phyloP scores from a whole-genome alignment of 2,797 vertebrate species.

The Gymnothorax reevesii region DNA sequence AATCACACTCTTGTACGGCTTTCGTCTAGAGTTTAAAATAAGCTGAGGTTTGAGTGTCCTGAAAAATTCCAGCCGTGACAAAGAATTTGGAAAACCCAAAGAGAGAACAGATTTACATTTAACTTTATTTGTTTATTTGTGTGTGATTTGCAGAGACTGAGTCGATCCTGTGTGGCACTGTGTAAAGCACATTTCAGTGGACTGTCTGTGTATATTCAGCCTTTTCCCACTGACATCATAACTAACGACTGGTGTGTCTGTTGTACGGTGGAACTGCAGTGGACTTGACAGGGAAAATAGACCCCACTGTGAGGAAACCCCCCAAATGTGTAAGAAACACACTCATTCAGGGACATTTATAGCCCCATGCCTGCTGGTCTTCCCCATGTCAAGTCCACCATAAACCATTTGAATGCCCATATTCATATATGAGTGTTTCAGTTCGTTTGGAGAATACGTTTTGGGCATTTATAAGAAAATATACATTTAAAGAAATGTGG shows the following conservation, averaged over 20 bases:
- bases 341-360: slow-evolving; percentile 14
- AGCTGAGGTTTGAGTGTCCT: slow-evolving; percentile 31
- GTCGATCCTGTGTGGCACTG: slow-evolving; percentile 22
- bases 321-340: slow-evolving; percentile 12
- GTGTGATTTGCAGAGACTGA: slow-evolving; percentile 6
- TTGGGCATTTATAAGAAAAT: background rate
- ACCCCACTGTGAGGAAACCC: background rate
- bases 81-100: slow-evolving; percentile 18
- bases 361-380: background rate
- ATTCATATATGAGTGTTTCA: background rate
- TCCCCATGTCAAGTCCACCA: background rate
- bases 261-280: background rate
- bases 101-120: slow-evolving; percentile 31
- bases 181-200: slow-evolving; percentile 25
- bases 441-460: background rate
- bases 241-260: background rate
- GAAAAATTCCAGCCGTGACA: slow-evolving; percentile 29
- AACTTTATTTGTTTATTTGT: slow-evolving; percentile 25
- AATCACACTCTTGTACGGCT: slow-evolving; percentile 30
- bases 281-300: slow-evolving; percentile 15
- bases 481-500: background rate
- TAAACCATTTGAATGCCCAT: background rate
- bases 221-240: slow-evolving; percentile 33
- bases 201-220: slow-evolving; percentile 17
- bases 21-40: slow-evolving; percentile 26